phyloP scores from a whole-genome alignment of 2,888 invertebrate species.

The Lypha dubia region DNA sequence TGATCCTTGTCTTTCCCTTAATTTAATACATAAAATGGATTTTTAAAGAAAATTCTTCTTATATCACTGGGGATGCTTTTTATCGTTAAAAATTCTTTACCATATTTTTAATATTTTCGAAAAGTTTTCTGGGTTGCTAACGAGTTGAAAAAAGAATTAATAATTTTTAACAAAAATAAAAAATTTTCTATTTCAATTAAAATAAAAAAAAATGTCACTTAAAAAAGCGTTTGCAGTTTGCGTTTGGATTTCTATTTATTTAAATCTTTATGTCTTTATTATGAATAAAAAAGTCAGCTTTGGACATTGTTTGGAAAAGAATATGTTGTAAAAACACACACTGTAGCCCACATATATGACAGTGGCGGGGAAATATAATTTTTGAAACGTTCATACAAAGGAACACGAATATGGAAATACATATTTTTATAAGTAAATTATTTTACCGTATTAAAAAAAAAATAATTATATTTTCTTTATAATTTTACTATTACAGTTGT shows the following conservation, averaged over 20 bases:
- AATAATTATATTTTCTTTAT: no score
- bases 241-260: constrained; percentile 22
- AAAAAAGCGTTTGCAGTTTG: background rate
- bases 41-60: no score
- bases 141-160: constrained; percentile 12
- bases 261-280: constrained; percentile 31
- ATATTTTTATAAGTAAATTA: no score
- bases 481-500: no score
- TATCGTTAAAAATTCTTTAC: background rate
- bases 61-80: no score
- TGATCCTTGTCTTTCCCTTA: no score
- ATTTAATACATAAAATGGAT: no score
- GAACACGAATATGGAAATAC: no score
- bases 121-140: constrained; percentile 7
- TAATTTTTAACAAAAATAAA: background rate
- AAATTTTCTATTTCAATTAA: constrained; percentile 31
- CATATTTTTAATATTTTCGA: no score
- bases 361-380: background rate
- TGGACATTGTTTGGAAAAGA: background rate
- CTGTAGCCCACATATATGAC: background rate
- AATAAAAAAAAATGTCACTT: constrained; percentile 25
- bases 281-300: constrained; percentile 4
- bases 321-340: constrained; percentile 7
- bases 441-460: no score
- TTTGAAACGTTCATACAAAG: background rate